Percentiles rank a stretch among this genome's conserved stretches.
Evolutionary conservation across 1,140 invertebrate species (phyloP).

Genomic region (Zaprionus kolodkinae): DNA sequence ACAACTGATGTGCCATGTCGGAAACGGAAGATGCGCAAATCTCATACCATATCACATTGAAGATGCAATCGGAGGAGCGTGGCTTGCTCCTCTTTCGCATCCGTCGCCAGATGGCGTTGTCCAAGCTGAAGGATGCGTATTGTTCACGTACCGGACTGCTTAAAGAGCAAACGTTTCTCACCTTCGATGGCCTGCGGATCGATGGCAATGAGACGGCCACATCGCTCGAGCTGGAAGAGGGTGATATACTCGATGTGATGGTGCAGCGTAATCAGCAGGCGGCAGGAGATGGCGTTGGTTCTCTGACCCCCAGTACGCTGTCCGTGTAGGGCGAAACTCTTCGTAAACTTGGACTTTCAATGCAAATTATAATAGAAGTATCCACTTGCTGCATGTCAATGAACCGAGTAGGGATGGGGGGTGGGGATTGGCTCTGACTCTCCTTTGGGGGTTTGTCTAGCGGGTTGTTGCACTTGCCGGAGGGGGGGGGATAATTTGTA

Average conservation of each 20-base stretch:
- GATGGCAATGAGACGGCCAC: constrained; percentile 24
- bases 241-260: constrained; percentile 35
- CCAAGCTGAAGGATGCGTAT: constrained; percentile 29
- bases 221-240: constrained; percentile 28
- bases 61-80: constrained; percentile 20
- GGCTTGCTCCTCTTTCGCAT: constrained; percentile 23
- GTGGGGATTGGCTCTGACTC: neutral
- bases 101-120: constrained; percentile 11
- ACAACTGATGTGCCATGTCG: neutral
- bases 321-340: neutral
- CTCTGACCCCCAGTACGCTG: neutral
- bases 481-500: constrained; percentile 54
- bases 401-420: constrained; percentile 24
- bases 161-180: constrained; percentile 10
- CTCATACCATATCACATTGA: constrained; percentile 23
- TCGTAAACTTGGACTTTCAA: constrained; percentile 2
- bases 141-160: constrained; percentile 20
- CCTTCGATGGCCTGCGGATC: constrained; percentile 29
- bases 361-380: constrained; percentile 27
- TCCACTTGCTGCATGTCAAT: constrained; percentile 39
- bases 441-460: neutral
- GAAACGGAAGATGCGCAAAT: neutral
- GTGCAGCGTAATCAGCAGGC: constrained; percentile 7
- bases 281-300: constrained; percentile 5
- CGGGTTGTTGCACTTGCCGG: constrained; percentile 46